Base-by-base conservation (phyloP, 2,797 vertebrate genomes). In the Chelmon rostratus region DNA sequence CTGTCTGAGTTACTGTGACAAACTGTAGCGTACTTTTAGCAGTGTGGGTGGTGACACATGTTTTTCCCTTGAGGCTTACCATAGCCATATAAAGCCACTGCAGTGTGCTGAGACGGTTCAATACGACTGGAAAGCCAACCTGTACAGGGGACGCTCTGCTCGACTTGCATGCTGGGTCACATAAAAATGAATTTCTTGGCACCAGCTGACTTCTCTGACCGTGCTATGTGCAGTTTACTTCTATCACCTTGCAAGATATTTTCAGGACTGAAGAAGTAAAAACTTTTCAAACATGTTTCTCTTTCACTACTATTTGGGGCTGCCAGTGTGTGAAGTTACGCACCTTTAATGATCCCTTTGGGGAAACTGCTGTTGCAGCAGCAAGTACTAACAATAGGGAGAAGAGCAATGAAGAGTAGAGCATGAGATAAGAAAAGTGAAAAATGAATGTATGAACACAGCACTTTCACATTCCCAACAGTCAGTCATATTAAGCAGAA, bases 311-410 rank as follows among this genome's bases (percentile, higher is more conserved):
- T 70, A 50, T 90, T 86, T 75, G 80, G 81, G 62, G 71, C 76
- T 90, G 70, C 53, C 70, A 81, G 64, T 81, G 65, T 83, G 75
- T 82, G 78, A 88, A 84, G 77, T 78, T 78, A 64, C 78, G 49
- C 80, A 84, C 82, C 81, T 84, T 86, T 92, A 91, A 93, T 88
- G 82, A 89, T 91, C 86, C 82, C 84, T 88, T 80, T 72, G 84
- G 84, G 79, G 67, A 86, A 89, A 90, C 68, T 21, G 33, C 82
- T 81, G 79, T 69, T 76, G 79, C 87, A 78, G 72, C 63, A 85
- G 68, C 75, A 70, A 83, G 73, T 68, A 69, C 75, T 69, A 67
- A 81, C 31, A 83, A 75, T 72, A 83, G 73, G 68, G 70, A 62
- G 53, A 76, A 65, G 44, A 66, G 79, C 59, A 76, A 13, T 9